phyloP scores from a whole-genome alignment of 2,797 vertebrate genomes.

The Pitangus sulphuratus region DNA sequence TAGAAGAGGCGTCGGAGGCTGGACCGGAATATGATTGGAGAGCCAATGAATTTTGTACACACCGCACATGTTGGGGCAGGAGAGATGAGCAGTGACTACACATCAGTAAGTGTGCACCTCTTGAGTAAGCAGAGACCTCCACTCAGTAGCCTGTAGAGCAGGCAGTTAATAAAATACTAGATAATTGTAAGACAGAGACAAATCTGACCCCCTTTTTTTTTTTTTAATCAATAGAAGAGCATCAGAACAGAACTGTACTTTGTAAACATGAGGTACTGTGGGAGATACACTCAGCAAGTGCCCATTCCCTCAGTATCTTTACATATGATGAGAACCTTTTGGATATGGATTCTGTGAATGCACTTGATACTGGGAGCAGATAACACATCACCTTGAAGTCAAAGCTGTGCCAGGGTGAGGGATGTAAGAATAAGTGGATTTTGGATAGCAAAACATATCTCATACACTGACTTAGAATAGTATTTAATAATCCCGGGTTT shows the following conservation, averaged over 20 bases:
- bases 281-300: not conserved
- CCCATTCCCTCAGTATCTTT: not conserved
- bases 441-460: not conserved
- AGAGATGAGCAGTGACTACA: slow-evolving; percentile 80
- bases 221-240: not conserved
- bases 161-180: not conserved
- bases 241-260: not conserved
- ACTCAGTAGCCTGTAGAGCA: not conserved
- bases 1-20: slow-evolving; percentile 85
- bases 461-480: not conserved
- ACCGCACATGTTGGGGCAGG: slow-evolving; percentile 86
- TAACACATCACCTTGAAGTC: not conserved
- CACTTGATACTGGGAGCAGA: not conserved
- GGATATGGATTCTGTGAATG: not conserved
- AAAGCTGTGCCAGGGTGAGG: not conserved
- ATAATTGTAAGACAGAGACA: not conserved
- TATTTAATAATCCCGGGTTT: not conserved
- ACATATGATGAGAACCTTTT: not conserved
- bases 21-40: slow-evolving; percentile 88
- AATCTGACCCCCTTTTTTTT: not conserved
- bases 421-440: not conserved
- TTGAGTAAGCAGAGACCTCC: not conserved
- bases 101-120: slow-evolving; percentile 70
- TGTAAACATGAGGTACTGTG: not conserved
- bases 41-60: slow-evolving; percentile 90